Percentiles rank a stretch among this genome's conserved stretches.
Conservation (phyloP, 2,113 vertebrate species). For the Ochotona curzoniae region DNA sequence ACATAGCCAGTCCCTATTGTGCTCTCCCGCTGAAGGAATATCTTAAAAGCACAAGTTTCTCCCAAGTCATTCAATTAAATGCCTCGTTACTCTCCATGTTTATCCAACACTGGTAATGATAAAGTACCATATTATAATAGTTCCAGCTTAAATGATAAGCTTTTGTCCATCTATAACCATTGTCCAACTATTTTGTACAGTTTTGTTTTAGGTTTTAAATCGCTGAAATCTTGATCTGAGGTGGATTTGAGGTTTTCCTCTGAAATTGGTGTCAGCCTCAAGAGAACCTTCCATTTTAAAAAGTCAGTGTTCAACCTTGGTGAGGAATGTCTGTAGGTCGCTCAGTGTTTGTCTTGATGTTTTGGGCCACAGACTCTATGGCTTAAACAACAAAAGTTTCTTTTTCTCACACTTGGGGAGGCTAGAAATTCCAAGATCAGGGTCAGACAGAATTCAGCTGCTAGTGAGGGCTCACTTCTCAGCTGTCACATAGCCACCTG, state of each 20-base stretch:
- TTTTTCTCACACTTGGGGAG: constrained; percentile 29
- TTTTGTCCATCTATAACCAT: constrained; percentile 74
- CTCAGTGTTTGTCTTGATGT: constrained; percentile 17
- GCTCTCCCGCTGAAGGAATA: constrained; percentile 51
- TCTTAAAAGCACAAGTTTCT: constrained; percentile 26
- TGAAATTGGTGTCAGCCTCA: constrained; percentile 21
- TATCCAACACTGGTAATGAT: constrained; percentile 68
- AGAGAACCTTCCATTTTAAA: constrained; percentile 16
- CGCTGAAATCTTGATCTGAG: constrained; percentile 29
- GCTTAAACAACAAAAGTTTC: background rate
- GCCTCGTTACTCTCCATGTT: constrained; percentile 62
- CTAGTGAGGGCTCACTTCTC: background rate
- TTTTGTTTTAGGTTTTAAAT: constrained; percentile 53
- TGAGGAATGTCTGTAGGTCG: background rate
- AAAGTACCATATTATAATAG: constrained; percentile 31
- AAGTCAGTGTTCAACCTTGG: constrained; percentile 48
- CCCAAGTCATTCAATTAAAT: constrained; percentile 71
- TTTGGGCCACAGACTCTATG: background rate
- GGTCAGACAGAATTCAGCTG: background rate
- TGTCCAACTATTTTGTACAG: background rate
- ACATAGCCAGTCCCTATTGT: constrained; percentile 13
- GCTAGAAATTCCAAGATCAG: background rate
- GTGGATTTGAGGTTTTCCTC: background rate
- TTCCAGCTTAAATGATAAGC: constrained; percentile 65
- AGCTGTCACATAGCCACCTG: background rate